These are phyloP conservation scores for Therioaphis trifolii DNA, from an alignment of 2,888 invertebrate species.

Conservation along the genomic window DNA sequence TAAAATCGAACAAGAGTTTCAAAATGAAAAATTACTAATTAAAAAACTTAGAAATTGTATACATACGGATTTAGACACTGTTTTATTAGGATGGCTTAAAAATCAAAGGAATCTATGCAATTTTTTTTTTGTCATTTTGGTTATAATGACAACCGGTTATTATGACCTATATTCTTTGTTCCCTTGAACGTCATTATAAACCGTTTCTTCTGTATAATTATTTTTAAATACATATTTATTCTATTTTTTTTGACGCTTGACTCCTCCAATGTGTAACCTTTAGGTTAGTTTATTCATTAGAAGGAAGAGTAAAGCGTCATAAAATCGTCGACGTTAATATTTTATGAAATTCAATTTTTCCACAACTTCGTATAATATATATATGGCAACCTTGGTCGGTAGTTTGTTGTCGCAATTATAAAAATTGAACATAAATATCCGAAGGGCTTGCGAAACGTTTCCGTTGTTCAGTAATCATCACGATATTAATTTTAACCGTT, in stretches of 20 bases:
- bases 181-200: background rate
- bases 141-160: no score
- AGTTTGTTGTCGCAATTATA: background rate
- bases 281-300: conserved; percentile 13
- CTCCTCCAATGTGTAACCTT: background rate
- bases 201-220: background rate
- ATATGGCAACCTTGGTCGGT: background rate
- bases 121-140: no score
- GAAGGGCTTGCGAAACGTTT: no score
- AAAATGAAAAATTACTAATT: no score
- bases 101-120: no score
- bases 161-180: no score
- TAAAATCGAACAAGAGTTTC: no score
- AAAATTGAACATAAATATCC: background rate
- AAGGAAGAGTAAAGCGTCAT: conserved; percentile 22
- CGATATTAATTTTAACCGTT: no score
- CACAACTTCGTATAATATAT: no score
- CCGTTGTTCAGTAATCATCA: background rate
- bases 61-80: no score
- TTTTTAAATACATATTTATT: background rate
- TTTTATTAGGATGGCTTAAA: no score
- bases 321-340: conserved; percentile 43
- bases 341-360: conserved; percentile 30
- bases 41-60: no score
- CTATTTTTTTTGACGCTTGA: conserved; percentile 17